Evolutionary conservation across 2,797 vertebrate species (phyloP).

Genomic region (Melanogrammus aeglefinus): DNA sequence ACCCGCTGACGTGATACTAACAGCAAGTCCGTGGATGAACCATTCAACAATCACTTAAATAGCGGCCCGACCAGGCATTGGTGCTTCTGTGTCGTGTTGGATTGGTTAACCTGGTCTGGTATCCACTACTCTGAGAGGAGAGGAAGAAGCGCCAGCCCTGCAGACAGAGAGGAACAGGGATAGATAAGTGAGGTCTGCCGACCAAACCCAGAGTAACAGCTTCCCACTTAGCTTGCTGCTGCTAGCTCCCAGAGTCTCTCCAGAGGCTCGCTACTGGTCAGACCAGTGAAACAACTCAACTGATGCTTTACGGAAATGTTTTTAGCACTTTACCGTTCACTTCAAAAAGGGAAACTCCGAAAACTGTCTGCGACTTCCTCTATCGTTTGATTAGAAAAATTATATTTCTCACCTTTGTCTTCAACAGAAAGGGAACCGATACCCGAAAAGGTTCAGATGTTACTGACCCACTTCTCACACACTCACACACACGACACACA

Average conservation of each 20-base stretch:
- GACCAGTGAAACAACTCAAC: neutral
- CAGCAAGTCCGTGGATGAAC: neutral
- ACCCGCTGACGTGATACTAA: neutral
- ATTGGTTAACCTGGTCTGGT: neutral
- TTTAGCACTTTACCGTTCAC: neutral
- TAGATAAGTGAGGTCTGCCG: neutral
- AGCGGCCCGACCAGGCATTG: neutral
- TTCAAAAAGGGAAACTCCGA: too few relatives aligned
- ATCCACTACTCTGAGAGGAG: neutral
- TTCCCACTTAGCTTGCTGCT: too few relatives aligned
- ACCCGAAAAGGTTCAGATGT: neutral
- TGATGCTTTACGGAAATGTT: neutral
- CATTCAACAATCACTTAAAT: neutral
- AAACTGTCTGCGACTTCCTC: neutral
- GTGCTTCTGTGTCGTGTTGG: neutral
- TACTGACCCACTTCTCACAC: neutral
- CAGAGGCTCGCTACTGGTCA: neutral
- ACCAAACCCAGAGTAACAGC: too few relatives aligned
- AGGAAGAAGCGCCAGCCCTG: neutral
- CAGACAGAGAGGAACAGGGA: neutral
- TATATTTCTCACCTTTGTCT: neutral
- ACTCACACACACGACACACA: slow-evolving; percentile 5
- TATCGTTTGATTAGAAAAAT: neutral
- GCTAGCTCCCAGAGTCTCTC: too few relatives aligned
- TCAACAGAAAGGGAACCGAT: neutral